Base-by-base conservation (phyloP, 2,888 invertebrate species). In the Ectemnius continuus region DNA sequence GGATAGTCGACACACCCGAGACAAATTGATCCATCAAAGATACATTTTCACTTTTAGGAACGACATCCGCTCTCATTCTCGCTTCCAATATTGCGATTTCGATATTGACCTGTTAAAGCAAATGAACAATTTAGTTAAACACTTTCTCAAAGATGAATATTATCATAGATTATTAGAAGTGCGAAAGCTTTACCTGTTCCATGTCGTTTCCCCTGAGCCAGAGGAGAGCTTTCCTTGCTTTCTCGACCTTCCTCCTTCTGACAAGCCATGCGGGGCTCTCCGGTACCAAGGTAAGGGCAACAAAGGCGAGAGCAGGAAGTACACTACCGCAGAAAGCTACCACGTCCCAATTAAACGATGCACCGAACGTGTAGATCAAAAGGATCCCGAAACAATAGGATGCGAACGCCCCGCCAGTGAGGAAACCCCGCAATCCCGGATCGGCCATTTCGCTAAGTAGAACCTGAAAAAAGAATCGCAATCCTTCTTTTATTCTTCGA, bases 231-330 rank as follows among this genome's bases (percentile, higher is more conserved):
- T 93, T 91, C 59, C 88, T 91, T 0, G 94, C 94, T 14, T 92
- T 90, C n/a, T 92, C 91, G 1, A 91, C 87, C 69, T 93, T 92
- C 0, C 93, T 94, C 61, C 93, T 92, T 20, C 94, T 92, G 1
- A 95, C 93, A 65, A 96, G 91, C 96, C 95, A 96, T 0, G 94
- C 94, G 0, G 96, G 96, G 83, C 95, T 95, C 88, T 96, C 96
- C 0, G 95, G 95, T 47, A 95, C 93, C 75, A 94, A 91, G 70
- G 91, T 93, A 67, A 96, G 91, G n/a, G 94, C 93, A 1, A 93
- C 71, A 56, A 94, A 92, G 0, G 95, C 93, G 28, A 94, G 77
- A 0, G 92, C 84, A 0, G 96, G 96, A 62, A 95, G 88, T 61
- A 94, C 90, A 4, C 92, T 90, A 26, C 94, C 93, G 60, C 93